Evolutionary conservation across 1,140 invertebrate genomes (phyloP), one percentile per base, ranked within the genome.

Genomic region (Diuraphis noxia): DNA sequence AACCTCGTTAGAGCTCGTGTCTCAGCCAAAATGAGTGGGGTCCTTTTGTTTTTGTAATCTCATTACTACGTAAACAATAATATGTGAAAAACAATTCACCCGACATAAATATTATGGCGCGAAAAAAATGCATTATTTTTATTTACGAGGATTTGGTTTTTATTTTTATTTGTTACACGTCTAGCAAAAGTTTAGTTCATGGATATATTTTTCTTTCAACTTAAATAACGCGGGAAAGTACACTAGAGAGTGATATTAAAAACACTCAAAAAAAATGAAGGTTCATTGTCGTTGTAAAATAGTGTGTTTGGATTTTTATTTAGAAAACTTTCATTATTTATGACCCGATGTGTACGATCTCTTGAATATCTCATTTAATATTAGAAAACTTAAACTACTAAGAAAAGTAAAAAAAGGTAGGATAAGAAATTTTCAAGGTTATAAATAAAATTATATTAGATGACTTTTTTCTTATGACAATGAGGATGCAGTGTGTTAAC

Each of bases 281-380:
- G 89, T 91, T 82, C 89, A 91, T 82, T 91, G 77, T 91, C 77
- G 25, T 81, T 36, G 43, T 81, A 82, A 79, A 91, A 79, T 77
- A 90, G 38, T 90, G 30, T 34, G 77, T 49, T 81, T 49, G n/a
- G 77, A 91, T 91, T 81, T 91, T 91, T 91, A 52, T 91, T 81
- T 90, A 46, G 23, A 30, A 90, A 90, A 90, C 88, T 90, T 90
- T 79, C 40, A 90, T 90, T 91, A 81, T 91, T 91, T 91, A 91
- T 82, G 41, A 38, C 77, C 2, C 10, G 25, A 91, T 91, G 77
- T 81, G 38, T 79, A 79, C 23, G n/a, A 77, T 89, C 63, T 79
- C 40, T 89, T 79, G 34, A 89, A 89, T 79, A 89, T 77, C 30
- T 77, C 40, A 36, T 89, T 43, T 89, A 52, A 77, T 89, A 89